Conservation (phyloP, 30 jellyfish, hydroid and myxozoan species). For the Hydractinia echinata region DNA sequence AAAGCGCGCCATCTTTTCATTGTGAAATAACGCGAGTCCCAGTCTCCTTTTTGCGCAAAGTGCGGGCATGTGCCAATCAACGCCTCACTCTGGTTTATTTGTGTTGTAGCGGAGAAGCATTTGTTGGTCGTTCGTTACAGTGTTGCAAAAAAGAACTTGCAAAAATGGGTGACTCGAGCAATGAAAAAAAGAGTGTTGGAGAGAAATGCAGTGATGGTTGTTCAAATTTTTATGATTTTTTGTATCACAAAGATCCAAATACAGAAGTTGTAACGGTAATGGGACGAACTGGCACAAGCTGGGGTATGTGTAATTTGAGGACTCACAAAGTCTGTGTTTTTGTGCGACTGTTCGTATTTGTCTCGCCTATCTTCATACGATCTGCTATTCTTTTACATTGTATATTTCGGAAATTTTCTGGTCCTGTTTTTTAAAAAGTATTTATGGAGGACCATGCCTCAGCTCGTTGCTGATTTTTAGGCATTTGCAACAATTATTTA, state of each 20-base stretch:
- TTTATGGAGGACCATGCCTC: not conserved
- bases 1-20: conserved; percentile 28
- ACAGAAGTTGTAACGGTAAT: conserved; percentile 47
- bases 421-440: not conserved
- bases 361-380: not conserved
- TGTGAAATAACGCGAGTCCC: conserved; percentile 14
- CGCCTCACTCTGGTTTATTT: conserved; percentile 30
- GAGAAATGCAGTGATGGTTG: conserved; percentile 53
- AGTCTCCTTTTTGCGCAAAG: not conserved
- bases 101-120: conserved; percentile 9
- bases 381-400: conserved; percentile 2
- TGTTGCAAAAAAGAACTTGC: conserved; percentile 5
- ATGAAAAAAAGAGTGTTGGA: conserved; percentile 37
- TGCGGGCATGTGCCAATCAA: conserved; percentile 30
- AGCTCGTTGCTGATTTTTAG: not conserved
- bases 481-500: not conserved
- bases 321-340: not conserved
- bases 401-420: not conserved
- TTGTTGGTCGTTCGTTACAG: conserved; percentile 17
- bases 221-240: conserved; percentile 68
- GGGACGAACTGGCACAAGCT: conserved; percentile 91
- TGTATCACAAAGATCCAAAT: conserved; percentile 67
- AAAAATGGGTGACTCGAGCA: conserved; percentile 46
- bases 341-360: not conserved
- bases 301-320: conserved; percentile 71